These are phyloP conservation scores for Hozukius guyotensis DNA, from an alignment of 2,797 vertebrate species.

Conservation along the genomic window DNA sequence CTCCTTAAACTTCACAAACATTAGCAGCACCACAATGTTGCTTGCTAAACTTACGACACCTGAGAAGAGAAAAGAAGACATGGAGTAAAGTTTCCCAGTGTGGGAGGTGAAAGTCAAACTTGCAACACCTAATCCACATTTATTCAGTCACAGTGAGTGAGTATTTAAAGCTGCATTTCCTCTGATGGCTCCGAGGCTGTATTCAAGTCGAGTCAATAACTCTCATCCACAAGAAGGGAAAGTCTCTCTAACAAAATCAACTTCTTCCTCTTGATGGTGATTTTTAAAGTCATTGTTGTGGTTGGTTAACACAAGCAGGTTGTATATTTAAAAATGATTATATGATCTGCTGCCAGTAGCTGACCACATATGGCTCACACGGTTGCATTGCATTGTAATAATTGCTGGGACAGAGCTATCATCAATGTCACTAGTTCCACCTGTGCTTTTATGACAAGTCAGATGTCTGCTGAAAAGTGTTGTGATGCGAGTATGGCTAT, in stretches of 20 bases:
- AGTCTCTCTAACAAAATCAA: not conserved
- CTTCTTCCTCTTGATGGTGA: not conserved
- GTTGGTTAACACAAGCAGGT: not conserved
- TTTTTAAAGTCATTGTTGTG: not conserved
- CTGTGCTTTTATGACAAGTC: no score
- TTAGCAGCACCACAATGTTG: slow-evolving; percentile 93
- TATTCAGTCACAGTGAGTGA: not conserved
- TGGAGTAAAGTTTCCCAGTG: not conserved
- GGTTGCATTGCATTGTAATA: no score
- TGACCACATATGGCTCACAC: not conserved
- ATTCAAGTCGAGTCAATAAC: not conserved
- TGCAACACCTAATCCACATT: not conserved
- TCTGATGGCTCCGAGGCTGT: not conserved
- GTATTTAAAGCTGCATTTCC: not conserved
- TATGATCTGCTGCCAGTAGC: not conserved
- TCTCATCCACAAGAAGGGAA: not conserved
- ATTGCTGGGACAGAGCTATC: no score
- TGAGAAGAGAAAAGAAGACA: slow-evolving; percentile 55
- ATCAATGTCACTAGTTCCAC: no score
- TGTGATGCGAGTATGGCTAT: no score
- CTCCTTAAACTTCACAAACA: slow-evolving; percentile 95
- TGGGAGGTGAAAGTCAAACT: not conserved
- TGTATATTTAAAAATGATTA: not conserved
- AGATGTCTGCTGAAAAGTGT: no score
- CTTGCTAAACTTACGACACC: slow-evolving; percentile 92